These are phyloP conservation scores for Brachypodius melanocephalos DNA, from an alignment of 2,113 vertebrate species.

Conservation along the genomic window DNA sequence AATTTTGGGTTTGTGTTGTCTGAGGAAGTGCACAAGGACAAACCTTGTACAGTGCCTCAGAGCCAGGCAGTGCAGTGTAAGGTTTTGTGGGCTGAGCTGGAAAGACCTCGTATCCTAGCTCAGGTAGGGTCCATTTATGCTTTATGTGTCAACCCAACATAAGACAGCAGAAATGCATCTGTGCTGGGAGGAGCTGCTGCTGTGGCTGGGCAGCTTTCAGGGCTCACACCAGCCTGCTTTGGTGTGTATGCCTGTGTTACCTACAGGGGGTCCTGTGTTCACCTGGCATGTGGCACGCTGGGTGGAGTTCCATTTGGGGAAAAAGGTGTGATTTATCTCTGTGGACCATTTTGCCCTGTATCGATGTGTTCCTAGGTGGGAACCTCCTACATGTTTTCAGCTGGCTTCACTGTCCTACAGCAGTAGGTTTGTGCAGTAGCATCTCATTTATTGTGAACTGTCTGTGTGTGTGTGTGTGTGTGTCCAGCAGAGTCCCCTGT, in stretches of 20 bases:
- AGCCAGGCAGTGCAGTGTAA: neutral
- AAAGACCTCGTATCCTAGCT: neutral
- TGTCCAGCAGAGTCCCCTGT: neutral
- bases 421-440: neutral
- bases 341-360: neutral
- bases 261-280: rapidly evolving
- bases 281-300: neutral
- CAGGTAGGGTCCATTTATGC: rapidly evolving
- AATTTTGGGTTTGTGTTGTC: neutral
- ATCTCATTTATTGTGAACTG: neutral
- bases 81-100: neutral
- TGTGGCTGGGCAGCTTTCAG: neutral
- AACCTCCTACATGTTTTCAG: neutral
- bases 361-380: neutral
- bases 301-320: neutral
- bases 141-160: neutral
- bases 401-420: neutral
- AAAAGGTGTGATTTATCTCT: neutral
- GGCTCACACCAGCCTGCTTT: neutral
- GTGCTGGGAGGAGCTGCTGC: neutral
- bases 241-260: neutral
- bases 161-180: neutral
- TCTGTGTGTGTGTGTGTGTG: neutral
- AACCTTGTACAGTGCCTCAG: neutral
- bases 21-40: neutral